Evolutionary conservation across 2,113 vertebrate genomes (phyloP).

Genomic region (Mystacornis crossleyi): DNA sequence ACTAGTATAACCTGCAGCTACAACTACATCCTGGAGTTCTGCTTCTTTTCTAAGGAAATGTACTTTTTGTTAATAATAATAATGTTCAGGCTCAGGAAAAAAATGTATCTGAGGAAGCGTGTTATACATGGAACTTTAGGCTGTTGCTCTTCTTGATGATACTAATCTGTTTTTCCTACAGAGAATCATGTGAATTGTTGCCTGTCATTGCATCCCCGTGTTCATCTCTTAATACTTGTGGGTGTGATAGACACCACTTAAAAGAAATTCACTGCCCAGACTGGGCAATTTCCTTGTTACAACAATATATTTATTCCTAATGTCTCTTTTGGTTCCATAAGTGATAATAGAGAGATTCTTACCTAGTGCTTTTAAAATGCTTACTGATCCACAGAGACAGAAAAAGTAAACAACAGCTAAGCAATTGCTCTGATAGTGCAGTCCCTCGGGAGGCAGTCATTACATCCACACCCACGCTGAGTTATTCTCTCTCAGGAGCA

Average conservation of each 20-base stretch:
- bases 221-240: neutral
- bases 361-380: conserved; percentile 15
- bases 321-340: neutral
- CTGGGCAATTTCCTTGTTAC: neutral
- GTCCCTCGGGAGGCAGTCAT: neutral
- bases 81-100: neutral
- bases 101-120: neutral
- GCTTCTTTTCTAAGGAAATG: neutral
- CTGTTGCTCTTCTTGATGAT: neutral
- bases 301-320: neutral
- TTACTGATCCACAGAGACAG: neutral
- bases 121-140: neutral
- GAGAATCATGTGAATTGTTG: neutral
- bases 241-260: neutral
- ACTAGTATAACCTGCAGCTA: neutral
- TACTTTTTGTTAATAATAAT: neutral
- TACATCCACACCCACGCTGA: neutral
- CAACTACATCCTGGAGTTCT: neutral
- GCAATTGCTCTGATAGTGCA: neutral
- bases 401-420: neutral
- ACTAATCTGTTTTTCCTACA: neutral
- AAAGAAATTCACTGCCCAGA: neutral
- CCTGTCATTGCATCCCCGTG: neutral
- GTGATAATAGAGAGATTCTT: neutral
- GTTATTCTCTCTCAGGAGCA: neutral